A percentile compares a stretch with the other conserved stretches of the same genome.
Conservation (phyloP, 23 tunicate genomes). For the Botrylloides violaceus region DNA sequence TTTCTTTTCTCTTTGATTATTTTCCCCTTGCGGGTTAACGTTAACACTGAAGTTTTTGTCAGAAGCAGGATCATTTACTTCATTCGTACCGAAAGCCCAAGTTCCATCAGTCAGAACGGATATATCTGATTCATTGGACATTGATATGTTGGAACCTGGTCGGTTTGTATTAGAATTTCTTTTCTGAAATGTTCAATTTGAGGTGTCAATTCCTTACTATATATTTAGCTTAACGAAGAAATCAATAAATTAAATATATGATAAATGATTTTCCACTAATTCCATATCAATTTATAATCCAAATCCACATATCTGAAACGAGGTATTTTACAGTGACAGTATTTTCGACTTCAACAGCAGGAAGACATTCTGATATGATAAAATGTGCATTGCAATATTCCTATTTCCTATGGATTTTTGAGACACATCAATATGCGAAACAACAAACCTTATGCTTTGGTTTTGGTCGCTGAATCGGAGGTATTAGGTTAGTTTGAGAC, state of each 20-base stretch:
- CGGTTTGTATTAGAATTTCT: background rate
- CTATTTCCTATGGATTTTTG: background rate
- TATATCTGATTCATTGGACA: slow-evolving; percentile 13
- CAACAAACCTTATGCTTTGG: slow-evolving; percentile 4
- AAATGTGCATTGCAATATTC: no score
- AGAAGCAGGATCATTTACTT: background rate
- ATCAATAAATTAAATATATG: no score
- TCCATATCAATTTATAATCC: no score
- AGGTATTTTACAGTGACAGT: no score
- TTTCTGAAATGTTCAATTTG: slow-evolving; percentile 17
- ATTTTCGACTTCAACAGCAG: no score
- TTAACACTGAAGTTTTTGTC: background rate
- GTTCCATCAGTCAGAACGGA: slow-evolving; percentile 13
- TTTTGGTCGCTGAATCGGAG: background rate
- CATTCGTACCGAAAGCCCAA: background rate
- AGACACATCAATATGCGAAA: background rate
- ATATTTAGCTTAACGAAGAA: no score
- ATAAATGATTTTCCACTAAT: no score
- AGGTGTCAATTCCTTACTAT: no score
- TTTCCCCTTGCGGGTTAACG: background rate
- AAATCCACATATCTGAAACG: no score
- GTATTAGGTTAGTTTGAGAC: slow-evolving; percentile 29
- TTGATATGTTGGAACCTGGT: slow-evolving; percentile 13
- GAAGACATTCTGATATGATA: no score
- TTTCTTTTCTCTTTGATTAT: background rate